Percentiles rank a stretch among this genome's conserved stretches.
Evolutionary conservation across 2,113 vertebrate species (phyloP).

Genomic region (Strix aluco): DNA sequence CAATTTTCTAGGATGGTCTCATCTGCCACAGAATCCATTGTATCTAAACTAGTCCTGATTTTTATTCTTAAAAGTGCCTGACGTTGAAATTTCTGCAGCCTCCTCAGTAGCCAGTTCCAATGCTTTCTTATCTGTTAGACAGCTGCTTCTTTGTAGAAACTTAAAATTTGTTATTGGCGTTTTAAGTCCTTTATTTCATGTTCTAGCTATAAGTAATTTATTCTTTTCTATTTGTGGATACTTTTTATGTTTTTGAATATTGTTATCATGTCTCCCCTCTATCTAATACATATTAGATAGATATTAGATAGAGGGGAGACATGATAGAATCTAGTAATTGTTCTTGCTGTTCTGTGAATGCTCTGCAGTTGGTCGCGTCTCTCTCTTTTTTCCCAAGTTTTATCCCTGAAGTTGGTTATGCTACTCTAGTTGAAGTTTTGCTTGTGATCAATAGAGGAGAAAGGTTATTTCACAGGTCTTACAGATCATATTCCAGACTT

Average conservation of each 20-base stretch:
- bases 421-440: neutral
- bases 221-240: neutral
- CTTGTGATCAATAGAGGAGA: neutral
- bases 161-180: neutral
- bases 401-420: neutral
- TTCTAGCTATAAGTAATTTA: neutral
- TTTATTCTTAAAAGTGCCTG: conserved; percentile 4
- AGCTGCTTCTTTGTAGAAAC: neutral
- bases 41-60: neutral
- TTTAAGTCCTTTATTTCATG: neutral
- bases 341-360: neutral
- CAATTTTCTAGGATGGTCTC: neutral
- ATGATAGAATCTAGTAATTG: neutral
- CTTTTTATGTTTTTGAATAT: neutral
- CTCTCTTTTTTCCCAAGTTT: neutral
- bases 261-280: neutral
- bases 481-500: neutral
- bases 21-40: neutral
- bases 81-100: neutral
- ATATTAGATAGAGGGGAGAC: neutral
- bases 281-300: no score
- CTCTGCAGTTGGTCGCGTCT: neutral
- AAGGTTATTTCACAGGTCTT: neutral
- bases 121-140: neutral
- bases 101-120: neutral